Conservation (phyloP, 2,113 vertebrate genomes). For the Psittacus erithacus region DNA sequence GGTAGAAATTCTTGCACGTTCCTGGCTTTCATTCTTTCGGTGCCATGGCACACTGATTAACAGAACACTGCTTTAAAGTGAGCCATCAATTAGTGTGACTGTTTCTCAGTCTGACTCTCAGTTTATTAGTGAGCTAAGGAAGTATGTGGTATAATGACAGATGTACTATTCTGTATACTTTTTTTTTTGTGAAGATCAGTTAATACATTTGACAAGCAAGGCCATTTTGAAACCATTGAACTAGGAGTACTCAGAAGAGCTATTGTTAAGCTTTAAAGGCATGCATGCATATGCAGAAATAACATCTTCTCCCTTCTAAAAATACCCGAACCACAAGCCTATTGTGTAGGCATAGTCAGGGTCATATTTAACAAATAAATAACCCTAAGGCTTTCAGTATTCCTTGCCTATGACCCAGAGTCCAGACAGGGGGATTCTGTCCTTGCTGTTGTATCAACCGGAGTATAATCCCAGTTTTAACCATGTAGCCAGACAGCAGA, state of each 20-base stretch:
- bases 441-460: background rate
- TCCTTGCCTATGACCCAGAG: background rate
- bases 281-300: background rate
- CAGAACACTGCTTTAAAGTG: slow-evolving; percentile 9
- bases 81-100: slow-evolving; percentile 29
- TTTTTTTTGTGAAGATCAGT: background rate
- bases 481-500: background rate
- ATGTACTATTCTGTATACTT: background rate
- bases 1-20: slow-evolving; percentile 2
- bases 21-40: background rate
- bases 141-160: background rate
- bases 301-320: background rate
- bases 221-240: background rate
- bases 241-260: background rate
- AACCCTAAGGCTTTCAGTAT: background rate
- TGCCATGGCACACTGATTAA: background rate
- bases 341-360: background rate
- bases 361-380: background rate
- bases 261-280: background rate
- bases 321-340: background rate
- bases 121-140: slow-evolving; percentile 4
- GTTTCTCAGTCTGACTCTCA: background rate
- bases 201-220: background rate
- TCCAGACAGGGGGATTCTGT: background rate
- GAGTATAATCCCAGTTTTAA: background rate